Base-by-base conservation (phyloP, 2,888 invertebrate species). In the Troides oblongomaculatus region DNA sequence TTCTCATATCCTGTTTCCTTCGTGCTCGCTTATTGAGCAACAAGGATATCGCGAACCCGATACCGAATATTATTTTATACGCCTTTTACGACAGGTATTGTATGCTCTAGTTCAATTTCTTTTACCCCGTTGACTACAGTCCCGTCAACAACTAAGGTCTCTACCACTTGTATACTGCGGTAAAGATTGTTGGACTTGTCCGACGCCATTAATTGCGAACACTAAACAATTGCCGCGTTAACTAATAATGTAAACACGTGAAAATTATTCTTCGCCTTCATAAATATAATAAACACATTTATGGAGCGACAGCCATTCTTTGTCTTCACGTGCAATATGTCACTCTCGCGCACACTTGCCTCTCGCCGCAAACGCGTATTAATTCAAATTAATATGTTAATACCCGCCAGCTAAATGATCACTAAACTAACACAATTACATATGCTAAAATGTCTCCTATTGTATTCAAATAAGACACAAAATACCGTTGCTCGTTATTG, bases 301-400 rank as follows among this genome's bases (percentile, higher is more conserved):
- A 60, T 21, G 23, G 36, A 66, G 50, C 56, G 30, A 23, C 58
- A 30, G 59, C n/a, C 59, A 66, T 62, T 21, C 21, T 21, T 43
- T 43, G 8, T 62, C 25, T 68, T 62, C 23, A 17, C 46, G 23
- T 68, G 18, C 21, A 59, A 64, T 59, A 36, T 30, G 23, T 39
- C 25, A 18, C 53, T 23, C 23, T 53, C 6, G 59, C 53, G 17
- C 21, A 23, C 46, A 39, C 57, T 36, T 12, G 59, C 36, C 2
- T 61, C 14, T 17, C 66, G 30, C 43, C 53, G 53, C 56, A 63
- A 63, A 39, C 30, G 62, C 25, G 53, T 36, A 62, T 62, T 62
- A 63, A 66, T 64, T 59, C 39, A 66, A 66, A 66, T 70, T 66
- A 66, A 70, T 63, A 58, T 63, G 66, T 66, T 66, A 70, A 70